These are phyloP conservation scores for Escarpia spicata DNA, from an alignment of 2,888 invertebrate genomes.

Conservation along the genomic window DNA sequence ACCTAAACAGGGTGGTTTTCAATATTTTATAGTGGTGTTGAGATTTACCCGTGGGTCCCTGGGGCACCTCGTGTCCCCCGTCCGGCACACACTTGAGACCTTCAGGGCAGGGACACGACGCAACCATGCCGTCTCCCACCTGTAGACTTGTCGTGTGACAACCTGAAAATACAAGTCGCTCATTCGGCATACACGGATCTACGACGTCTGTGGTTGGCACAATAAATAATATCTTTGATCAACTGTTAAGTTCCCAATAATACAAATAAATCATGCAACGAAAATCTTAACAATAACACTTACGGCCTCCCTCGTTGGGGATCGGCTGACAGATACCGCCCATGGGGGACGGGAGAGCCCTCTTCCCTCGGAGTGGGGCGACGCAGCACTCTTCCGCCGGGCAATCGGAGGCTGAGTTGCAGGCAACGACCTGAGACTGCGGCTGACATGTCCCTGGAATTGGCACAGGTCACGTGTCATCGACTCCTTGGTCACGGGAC, in stretches of 20 bases:
- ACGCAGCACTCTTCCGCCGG: background rate
- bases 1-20: background rate
- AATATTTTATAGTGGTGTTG: background rate
- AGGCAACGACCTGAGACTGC: background rate
- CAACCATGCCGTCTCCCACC: slow-evolving; percentile 11
- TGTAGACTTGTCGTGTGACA: background rate
- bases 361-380: slow-evolving; percentile 12
- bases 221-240: too few relatives aligned
- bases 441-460: background rate
- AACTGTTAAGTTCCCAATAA: too few relatives aligned
- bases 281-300: background rate
- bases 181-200: background rate
- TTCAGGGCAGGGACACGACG: background rate
- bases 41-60: background rate
- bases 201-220: background rate
- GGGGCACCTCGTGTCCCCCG: background rate
- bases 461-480: background rate
- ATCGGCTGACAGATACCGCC: background rate
- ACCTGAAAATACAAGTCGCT: background rate
- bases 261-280: too few relatives aligned
- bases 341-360: background rate
- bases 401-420: background rate
- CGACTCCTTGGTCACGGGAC: background rate
- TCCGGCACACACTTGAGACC: slow-evolving; percentile 6
- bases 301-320: background rate